Evolutionary conservation across 1,140 invertebrate species (phyloP).

Genomic region (Ceratina australensis): DNA sequence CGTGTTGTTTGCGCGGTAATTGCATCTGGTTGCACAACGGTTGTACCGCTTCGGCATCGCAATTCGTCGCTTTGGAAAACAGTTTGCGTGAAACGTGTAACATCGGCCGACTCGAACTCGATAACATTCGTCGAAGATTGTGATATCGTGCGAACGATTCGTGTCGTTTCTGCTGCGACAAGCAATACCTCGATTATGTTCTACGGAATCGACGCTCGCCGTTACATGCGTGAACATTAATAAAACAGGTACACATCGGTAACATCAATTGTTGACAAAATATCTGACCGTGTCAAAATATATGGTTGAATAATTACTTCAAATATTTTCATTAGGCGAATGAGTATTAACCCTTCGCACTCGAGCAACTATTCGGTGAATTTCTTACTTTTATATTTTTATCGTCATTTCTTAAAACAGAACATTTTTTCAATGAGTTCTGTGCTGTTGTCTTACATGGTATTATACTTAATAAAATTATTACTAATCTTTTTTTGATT

Average conservation of each 20-base stretch:
- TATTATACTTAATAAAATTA: too few relatives aligned
- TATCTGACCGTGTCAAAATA: not conserved
- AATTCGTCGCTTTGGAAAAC: constrained; percentile 31
- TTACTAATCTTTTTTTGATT: too few relatives aligned
- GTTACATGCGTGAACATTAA: not conserved
- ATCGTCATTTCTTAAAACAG: too few relatives aligned
- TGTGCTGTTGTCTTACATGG: too few relatives aligned
- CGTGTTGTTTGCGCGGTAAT: constrained; percentile 37
- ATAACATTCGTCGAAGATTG: constrained; percentile 17
- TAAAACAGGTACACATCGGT: not conserved
- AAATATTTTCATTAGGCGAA: not conserved
- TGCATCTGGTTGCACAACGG: constrained; percentile 37
- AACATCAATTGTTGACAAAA: not conserved
- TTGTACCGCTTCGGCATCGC: not conserved
- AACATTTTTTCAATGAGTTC: too few relatives aligned
- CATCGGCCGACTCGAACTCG: not conserved
- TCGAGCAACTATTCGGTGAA: too few relatives aligned
- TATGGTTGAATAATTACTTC: not conserved
- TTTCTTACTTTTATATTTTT: too few relatives aligned
- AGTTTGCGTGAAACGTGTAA: constrained; percentile 30
- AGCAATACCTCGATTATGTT: not conserved
- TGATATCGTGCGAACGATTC: constrained; percentile 10
- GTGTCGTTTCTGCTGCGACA: not conserved
- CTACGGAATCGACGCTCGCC: not conserved
- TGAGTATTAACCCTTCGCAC: too few relatives aligned